phyloP scores from a whole-genome alignment of 2,888 invertebrate species.

The Keiferia lycopersicella region DNA sequence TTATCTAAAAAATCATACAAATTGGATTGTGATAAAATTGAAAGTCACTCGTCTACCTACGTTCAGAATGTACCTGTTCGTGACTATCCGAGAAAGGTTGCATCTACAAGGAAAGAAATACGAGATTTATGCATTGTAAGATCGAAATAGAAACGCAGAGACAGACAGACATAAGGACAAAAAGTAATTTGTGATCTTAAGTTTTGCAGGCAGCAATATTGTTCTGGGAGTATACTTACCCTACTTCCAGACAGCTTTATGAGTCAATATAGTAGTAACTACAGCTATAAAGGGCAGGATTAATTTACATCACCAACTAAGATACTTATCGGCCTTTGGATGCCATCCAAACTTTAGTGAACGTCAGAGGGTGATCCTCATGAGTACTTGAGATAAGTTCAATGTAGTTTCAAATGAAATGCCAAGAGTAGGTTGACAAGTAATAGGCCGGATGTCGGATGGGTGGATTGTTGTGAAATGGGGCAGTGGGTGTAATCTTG shows the following conservation, averaged over 20 bases:
- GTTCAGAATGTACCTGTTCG: conserved; percentile 73
- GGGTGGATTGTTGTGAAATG: conserved; percentile 11
- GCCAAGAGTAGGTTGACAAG: conserved; percentile 8
- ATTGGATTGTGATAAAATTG: conserved; percentile 23
- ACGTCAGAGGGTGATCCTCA: conserved; percentile 4
- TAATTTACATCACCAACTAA: background rate
- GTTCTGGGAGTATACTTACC: background rate
- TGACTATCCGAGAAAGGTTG: conserved; percentile 81
- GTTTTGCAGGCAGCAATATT: background rate
- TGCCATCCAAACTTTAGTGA: conserved; percentile 3
- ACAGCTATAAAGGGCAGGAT: conserved; percentile 13
- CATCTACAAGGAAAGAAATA: conserved; percentile 78
- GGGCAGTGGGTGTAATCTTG: conserved; percentile 29
- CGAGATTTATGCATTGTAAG: conserved; percentile 52
- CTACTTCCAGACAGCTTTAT: conserved; percentile 16
- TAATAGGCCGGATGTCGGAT: conserved; percentile 15
- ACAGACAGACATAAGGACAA: conserved; percentile 7
- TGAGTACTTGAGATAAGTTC: conserved; percentile 11
- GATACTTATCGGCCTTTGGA: conserved; percentile 12
- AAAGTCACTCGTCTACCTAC: conserved; percentile 61
- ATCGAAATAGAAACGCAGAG: conserved; percentile 30
- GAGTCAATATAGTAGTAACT: conserved; percentile 4
- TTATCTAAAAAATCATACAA: conserved; percentile 22
- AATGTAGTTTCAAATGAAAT: conserved; percentile 12
- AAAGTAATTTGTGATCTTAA: background rate